phyloP scores from a whole-genome alignment of 2,113 vertebrate species.

The Strigops habroptila region DNA sequence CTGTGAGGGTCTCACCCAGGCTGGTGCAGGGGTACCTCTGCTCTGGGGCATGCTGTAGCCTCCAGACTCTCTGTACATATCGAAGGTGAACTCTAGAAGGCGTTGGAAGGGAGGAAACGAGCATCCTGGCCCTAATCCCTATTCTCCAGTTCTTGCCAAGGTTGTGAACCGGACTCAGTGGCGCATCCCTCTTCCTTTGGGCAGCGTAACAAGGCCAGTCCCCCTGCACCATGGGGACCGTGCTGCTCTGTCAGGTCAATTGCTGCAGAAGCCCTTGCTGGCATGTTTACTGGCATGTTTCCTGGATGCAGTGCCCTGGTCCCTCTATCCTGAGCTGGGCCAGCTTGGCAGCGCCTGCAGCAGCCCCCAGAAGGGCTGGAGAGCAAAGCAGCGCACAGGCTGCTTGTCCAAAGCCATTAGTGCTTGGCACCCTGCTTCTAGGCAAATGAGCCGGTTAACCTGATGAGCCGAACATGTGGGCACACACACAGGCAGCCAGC shows the following conservation, averaged over 20 bases:
- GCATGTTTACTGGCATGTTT: accelerated
- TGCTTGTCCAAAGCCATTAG: conserved; percentile 31
- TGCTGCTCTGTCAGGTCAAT: accelerated
- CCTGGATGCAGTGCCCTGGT: not conserved
- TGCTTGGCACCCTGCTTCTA: conserved; percentile 4
- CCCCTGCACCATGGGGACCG: not conserved
- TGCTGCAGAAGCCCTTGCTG: not conserved
- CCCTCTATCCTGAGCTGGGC: not conserved
- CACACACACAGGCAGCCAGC: not conserved
- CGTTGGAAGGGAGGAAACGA: not conserved
- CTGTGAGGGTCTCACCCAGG: not conserved
- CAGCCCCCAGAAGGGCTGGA: not conserved
- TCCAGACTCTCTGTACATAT: accelerated
- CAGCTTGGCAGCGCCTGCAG: not conserved
- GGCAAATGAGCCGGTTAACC: conserved; percentile 35
- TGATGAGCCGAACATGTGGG: not conserved
- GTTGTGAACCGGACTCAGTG: not conserved
- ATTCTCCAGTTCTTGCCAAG: not conserved
- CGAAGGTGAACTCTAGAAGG: not conserved
- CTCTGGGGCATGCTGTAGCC: not conserved
- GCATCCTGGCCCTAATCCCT: not conserved
- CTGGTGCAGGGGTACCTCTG: too few species aligned
- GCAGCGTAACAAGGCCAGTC: not conserved
- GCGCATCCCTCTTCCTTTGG: not conserved
- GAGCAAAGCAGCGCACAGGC: not conserved